Evolutionary conservation across 2,888 invertebrate genomes (phyloP), one percentile per base, ranked within the genome.

Genomic region (Drosophila longiperda): DNA sequence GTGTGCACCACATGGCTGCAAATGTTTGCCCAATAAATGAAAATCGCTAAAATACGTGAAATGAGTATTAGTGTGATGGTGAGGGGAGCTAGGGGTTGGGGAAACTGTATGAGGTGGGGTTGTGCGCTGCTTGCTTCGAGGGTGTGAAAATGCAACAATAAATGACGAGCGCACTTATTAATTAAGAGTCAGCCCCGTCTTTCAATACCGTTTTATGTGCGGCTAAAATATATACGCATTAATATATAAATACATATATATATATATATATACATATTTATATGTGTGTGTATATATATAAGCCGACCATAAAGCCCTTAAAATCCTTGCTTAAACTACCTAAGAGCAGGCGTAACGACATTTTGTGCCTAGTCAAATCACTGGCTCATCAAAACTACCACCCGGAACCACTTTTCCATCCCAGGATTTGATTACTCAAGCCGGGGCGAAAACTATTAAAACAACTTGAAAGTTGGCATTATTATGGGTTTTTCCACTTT

Each of bases 1-100:
- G 23, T 57, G 36, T 38, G 34, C 73, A 73, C 61, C 78, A 78
- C 80, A 89, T 87, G 71, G 87, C 84, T 76, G 69, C 77, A 84
- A 79, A 87, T 87, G 82, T 89, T 89, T 80, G 83, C 64, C 63
- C 78, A 78, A 80, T 79, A 80, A 79, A 79, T 79, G 81, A 80
- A 79, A 79, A 73, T 77, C 81, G 81, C 83, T 83, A 80, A 83
- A 83, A 80, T 38, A 73, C 70, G 66, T 52, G 60, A 69, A 59
- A 60, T 26, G 33, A 23, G 17, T 17, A 17, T 17, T 23, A 26
- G 17, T 15, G 5, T 9, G 17, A 36, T 23, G 49, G 9, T 5
- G 15, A 38, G n/a, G 48, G 34, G 40, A 12, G 17, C 34, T 7
- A 29, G 17, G 23, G 45, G 20, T 8, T 1, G 11, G 17, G 7